These are phyloP conservation scores for Hypsopygia costalis DNA, from an alignment of 2,888 invertebrate species.

Conservation along the genomic window DNA sequence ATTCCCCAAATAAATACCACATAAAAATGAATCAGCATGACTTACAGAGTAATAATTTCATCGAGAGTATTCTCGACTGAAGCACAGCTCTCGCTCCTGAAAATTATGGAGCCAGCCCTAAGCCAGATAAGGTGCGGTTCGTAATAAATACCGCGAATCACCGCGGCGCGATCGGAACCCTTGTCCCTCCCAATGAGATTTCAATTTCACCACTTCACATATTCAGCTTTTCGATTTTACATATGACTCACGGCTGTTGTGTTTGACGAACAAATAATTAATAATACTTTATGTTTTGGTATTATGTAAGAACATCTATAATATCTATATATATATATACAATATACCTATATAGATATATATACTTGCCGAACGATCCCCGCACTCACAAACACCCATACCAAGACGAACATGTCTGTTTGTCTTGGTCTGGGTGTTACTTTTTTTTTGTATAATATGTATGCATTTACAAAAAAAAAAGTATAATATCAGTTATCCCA, in stretches of 20 bases:
- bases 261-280: neutral
- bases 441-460: too few species aligned
- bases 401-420: too few species aligned
- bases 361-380: too few species aligned
- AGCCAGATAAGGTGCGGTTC: slow-evolving; percentile 32
- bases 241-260: neutral
- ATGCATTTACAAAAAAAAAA: too few species aligned
- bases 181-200: slow-evolving; percentile 35
- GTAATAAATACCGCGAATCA: slow-evolving; percentile 41
- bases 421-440: too few species aligned
- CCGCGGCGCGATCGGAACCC: slow-evolving; percentile 27
- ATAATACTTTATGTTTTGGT: too few species aligned
- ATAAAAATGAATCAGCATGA: neutral
- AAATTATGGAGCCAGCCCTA: slow-evolving; percentile 9
- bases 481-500: too few species aligned
- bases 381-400: too few species aligned
- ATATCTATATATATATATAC: too few species aligned
- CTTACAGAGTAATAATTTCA: neutral
- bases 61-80: neutral
- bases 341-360: too few species aligned
- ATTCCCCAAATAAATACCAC: too few species aligned
- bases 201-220: slow-evolving; percentile 42
- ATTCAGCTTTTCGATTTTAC: slow-evolving; percentile 33
- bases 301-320: too few species aligned
- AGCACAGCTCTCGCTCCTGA: neutral